Percentiles rank a stretch among this genome's conserved stretches.
Conservation (phyloP, 2,797 vertebrate genomes). For the Malurus splendens region DNA sequence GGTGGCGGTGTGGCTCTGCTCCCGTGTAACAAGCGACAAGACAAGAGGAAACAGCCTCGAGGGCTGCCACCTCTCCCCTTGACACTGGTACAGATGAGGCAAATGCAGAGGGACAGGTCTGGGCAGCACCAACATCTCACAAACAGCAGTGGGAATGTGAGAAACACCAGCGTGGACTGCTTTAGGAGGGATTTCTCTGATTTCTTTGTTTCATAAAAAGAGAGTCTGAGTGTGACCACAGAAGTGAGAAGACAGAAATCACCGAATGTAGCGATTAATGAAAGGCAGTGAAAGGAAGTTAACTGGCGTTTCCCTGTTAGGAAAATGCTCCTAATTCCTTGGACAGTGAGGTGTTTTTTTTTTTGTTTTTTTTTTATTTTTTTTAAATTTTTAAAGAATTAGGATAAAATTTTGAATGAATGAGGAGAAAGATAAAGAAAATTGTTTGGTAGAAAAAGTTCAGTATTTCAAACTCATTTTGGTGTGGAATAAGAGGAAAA, state of each 20-base stretch:
- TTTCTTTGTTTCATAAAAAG: neutral
- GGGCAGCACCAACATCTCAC: accelerated
- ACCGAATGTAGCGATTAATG: neutral
- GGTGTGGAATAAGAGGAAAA: neutral
- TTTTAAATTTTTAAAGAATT: neutral
- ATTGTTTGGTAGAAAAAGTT: neutral
- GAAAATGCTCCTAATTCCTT: neutral
- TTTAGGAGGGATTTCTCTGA: neutral
- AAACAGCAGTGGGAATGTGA: accelerated
- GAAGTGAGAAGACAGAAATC: neutral
- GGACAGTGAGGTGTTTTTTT: no score
- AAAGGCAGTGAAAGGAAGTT: neutral
- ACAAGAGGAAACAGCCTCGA: neutral
- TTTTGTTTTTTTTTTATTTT: no score
- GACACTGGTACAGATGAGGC: accelerated
- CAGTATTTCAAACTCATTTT: neutral
- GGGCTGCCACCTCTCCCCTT: neutral
- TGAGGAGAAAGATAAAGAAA: neutral
- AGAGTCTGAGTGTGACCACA: neutral
- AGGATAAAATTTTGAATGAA: neutral
- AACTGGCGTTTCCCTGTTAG: neutral
- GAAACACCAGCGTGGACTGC: accelerated
- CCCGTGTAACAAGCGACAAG: no score
- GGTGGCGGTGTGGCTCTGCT: neutral
- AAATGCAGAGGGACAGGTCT: accelerated